Evolutionary conservation across 2,113 vertebrate species (phyloP).

Genomic region (Triplophysa rosa): DNA sequence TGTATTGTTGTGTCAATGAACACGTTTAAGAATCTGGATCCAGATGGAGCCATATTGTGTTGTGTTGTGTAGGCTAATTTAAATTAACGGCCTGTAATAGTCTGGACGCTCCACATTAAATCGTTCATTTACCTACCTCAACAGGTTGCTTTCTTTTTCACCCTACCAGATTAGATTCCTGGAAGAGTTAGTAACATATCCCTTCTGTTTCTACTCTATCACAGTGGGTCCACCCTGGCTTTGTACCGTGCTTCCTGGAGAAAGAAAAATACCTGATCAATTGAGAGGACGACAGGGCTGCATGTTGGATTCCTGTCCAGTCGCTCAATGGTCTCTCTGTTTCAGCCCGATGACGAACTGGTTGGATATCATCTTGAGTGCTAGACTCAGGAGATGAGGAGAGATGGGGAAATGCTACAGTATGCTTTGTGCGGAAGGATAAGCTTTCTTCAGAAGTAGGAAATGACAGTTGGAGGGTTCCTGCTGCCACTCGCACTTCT

Average conservation of each 20-base stretch:
- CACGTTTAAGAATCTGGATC: no score
- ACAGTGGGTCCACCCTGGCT: slow-evolving; percentile 8
- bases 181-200: slow-evolving; percentile 9
- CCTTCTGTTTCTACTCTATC: slow-evolving; percentile 4
- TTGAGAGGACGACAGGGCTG: slow-evolving; percentile 38
- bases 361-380: slow-evolving; percentile 60
- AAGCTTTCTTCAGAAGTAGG: slow-evolving; percentile 72
- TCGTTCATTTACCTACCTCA: background rate
- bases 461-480: slow-evolving; percentile 75
- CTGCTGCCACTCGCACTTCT: slow-evolving; percentile 69
- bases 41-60: no score
- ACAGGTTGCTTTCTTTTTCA: background rate
- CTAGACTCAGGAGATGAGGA: slow-evolving; percentile 39
- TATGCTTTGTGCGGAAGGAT: slow-evolving; percentile 63
- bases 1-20: no score
- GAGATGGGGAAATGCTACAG: slow-evolving; percentile 57
- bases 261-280: slow-evolving; percentile 14
- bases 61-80: no score
- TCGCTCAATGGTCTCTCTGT: slow-evolving; percentile 56
- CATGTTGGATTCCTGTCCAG: slow-evolving; percentile 54
- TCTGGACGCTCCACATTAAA: background rate
- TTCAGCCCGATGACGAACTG: slow-evolving; percentile 63
- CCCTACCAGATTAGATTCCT: slow-evolving; percentile 1
- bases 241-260: background rate
- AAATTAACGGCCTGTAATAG: no score